These are phyloP conservation scores for Ichneumoninae sp. DNA, from an alignment of 2,888 invertebrate species.

Conservation along the genomic window DNA sequence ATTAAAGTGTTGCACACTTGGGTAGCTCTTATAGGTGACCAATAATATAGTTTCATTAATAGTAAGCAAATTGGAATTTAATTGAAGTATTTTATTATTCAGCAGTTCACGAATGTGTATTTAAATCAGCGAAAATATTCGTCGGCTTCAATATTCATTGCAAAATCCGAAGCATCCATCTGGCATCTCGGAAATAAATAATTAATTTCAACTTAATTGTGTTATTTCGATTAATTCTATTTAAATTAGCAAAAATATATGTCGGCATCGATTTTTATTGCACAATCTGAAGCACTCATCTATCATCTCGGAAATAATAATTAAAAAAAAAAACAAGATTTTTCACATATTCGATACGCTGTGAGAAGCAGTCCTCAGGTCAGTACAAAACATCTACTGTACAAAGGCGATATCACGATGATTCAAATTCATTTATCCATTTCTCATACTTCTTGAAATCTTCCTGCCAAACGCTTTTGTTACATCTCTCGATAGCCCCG, in stretches of 20 bases:
- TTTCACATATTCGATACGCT: neutral
- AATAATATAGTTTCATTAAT: neutral
- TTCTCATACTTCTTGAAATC: conserved; percentile 97
- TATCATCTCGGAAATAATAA: neutral
- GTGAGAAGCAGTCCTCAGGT: neutral
- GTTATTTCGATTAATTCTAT: neutral
- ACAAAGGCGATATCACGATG: conserved; percentile 88
- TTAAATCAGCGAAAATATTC: neutral
- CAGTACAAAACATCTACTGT: neutral
- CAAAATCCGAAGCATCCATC: too few relatives aligned
- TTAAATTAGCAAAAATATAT: neutral
- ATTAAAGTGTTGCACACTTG: neutral
- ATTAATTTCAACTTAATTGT: neutral
- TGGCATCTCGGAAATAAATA: too few relatives aligned
- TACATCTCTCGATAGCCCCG: conserved; percentile 97
- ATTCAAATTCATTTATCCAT: conserved; percentile 99
- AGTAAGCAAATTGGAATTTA: neutral
- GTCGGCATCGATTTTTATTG: neutral
- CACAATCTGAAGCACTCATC: neutral
- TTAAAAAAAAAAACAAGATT: neutral
- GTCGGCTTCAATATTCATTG: too few relatives aligned
- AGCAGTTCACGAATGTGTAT: neutral
- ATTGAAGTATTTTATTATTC: neutral
- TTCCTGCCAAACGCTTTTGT: conserved; percentile 97
- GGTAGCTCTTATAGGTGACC: neutral